Conservation (phyloP, 2,888 invertebrate species). For the Odontocerum albicorne region DNA sequence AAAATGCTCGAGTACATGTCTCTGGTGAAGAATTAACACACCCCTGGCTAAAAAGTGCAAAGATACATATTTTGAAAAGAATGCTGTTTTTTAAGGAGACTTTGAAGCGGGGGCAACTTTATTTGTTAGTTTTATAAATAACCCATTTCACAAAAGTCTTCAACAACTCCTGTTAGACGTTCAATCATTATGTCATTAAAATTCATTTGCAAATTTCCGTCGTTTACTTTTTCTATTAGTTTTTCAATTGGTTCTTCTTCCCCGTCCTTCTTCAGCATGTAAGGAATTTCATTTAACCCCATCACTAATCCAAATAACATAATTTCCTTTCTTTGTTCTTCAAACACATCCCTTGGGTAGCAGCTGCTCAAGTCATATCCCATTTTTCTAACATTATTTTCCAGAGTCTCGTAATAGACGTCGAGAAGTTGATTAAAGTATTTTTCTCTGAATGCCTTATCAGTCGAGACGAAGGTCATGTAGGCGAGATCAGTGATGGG, state of each 20-base stretch:
- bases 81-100: too few species aligned
- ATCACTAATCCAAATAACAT: slow-evolving; percentile 10
- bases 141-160: too few species aligned
- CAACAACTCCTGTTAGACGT: not conserved
- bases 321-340: slow-evolving; percentile 3
- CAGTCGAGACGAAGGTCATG: slow-evolving; percentile 20
- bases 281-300: not conserved
- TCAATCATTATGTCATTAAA: not conserved
- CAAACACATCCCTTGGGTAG: slow-evolving; percentile 16
- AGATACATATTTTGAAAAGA: too few species aligned
- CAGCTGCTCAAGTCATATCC: slow-evolving; percentile 6
- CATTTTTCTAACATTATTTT: slow-evolving; percentile 8
- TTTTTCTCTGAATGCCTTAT: slow-evolving; percentile 7
- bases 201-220: not conserved
- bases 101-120: too few species aligned
- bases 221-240: not conserved
- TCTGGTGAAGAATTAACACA: too few species aligned
- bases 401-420: slow-evolving; percentile 25
- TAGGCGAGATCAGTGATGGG: slow-evolving; percentile 28
- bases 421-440: slow-evolving; percentile 10
- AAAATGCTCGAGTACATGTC: too few species aligned
- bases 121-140: too few species aligned
- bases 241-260: slow-evolving; percentile 3
- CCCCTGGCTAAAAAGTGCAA: too few species aligned
- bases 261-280: not conserved